These are phyloP conservation scores for Diadegma fenestrale DNA, from an alignment of 2,888 invertebrate species.

Conservation along the genomic window DNA sequence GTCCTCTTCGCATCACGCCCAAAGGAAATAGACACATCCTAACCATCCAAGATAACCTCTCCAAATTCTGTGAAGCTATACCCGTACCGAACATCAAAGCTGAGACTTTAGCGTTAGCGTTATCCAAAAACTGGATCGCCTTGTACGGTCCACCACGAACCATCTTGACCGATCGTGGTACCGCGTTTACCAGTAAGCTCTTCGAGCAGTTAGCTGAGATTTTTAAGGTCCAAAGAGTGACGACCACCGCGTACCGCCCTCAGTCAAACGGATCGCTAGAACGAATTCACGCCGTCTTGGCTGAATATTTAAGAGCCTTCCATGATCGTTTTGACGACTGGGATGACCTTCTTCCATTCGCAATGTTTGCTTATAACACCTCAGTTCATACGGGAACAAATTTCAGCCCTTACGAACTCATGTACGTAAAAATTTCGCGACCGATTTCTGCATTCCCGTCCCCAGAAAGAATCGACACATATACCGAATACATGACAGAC, in stretches of 20 bases:
- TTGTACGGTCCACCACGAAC: slow-evolving; percentile 7
- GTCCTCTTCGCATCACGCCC: background rate
- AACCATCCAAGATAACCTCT: slow-evolving; percentile 37
- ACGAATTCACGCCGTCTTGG: background rate
- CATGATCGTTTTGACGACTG: slow-evolving; percentile 13
- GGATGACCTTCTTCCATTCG: slow-evolving; percentile 34
- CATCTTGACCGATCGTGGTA: slow-evolving; percentile 10
- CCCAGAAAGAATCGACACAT: slow-evolving; percentile 8
- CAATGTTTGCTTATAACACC: slow-evolving; percentile 33
- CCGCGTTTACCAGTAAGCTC: slow-evolving; percentile 16
- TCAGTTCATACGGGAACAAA: slow-evolving; percentile 20
- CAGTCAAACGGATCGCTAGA: slow-evolving; percentile 32
- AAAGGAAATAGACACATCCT: slow-evolving; percentile 30
- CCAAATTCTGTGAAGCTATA: slow-evolving; percentile 28
- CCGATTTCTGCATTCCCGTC: background rate
- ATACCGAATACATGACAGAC: slow-evolving; percentile 1
- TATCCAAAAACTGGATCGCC: slow-evolving; percentile 70
- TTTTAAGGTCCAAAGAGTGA: background rate
- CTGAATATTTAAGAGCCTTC: slow-evolving; percentile 23
- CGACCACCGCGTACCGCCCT: slow-evolving; percentile 6
- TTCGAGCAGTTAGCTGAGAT: slow-evolving; percentile 3
- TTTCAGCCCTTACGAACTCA: slow-evolving; percentile 27
- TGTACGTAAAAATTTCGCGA: background rate
- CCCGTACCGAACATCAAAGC: slow-evolving; percentile 47
- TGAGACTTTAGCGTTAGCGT: slow-evolving; percentile 35